Conservation (phyloP, 2,888 invertebrate species). For the Morinoia aosen region DNA sequence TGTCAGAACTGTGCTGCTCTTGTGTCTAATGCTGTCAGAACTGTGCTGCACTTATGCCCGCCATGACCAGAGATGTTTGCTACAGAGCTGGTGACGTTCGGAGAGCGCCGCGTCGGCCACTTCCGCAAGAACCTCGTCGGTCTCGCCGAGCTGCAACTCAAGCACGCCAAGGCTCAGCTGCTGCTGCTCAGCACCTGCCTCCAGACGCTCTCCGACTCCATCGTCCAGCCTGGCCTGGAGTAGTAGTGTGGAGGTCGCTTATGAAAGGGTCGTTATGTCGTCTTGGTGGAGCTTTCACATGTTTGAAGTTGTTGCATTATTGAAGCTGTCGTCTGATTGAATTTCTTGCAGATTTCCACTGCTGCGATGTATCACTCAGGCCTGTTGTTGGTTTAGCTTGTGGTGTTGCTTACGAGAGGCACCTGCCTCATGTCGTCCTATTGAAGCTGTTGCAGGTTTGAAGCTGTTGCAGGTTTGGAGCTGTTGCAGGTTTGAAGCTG, state of each 20-base stretch:
- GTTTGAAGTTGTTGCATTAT: not conserved
- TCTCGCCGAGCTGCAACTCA: slow-evolving; percentile 95
- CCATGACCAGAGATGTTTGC: not conserved
- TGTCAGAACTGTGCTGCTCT: no score
- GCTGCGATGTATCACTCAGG: not conserved
- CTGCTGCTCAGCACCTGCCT: slow-evolving; percentile 31
- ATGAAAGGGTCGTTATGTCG: not conserved
- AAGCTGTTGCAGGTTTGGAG: no score
- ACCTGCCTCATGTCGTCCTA: not conserved
- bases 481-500: no score
- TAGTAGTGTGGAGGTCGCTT: not conserved
- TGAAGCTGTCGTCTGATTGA: not conserved
- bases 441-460: not conserved
- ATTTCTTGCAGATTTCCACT: not conserved
- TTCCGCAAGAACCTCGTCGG: slow-evolving; percentile 97
- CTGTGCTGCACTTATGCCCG: no score
- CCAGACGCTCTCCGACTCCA: slow-evolving; percentile 27
- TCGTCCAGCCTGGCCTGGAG: not conserved
- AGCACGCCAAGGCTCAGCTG: slow-evolving; percentile 64
- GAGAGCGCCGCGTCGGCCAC: slow-evolving; percentile 89
- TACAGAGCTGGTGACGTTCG: slow-evolving; percentile 88
- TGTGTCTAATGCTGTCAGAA: no score
- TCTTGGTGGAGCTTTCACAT: not conserved
- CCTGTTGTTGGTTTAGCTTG: not conserved
- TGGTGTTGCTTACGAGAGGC: not conserved